These are phyloP conservation scores for Emydoidea blandingii DNA, from an alignment of 2,797 vertebrate species.

Conservation along the genomic window DNA sequence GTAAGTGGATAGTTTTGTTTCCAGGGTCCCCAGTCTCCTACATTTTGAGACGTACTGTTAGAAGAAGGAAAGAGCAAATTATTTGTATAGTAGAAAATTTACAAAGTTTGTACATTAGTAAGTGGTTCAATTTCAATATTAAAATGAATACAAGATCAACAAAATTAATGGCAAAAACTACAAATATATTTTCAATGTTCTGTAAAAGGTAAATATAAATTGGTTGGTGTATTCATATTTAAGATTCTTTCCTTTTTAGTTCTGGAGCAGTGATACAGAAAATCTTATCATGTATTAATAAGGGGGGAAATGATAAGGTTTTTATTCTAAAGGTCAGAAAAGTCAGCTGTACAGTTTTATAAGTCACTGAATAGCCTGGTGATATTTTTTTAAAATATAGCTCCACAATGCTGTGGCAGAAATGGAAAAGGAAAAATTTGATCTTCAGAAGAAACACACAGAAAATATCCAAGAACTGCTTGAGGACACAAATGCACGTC, in stretches of 20 bases:
- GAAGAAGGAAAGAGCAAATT: neutral
- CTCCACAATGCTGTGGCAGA: conserved; percentile 87
- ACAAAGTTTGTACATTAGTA: neutral
- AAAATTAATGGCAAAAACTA: neutral
- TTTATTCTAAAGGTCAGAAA: neutral
- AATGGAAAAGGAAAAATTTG: conserved; percentile 95
- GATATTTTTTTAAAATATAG: conserved; percentile 73
- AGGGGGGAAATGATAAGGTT: neutral
- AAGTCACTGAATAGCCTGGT: neutral
- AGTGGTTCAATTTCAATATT: neutral
- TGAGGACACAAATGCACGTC: conserved; percentile 88
- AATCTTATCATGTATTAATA: neutral
- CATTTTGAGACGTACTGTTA: neutral
- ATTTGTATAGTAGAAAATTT: neutral
- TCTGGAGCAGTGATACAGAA: neutral
- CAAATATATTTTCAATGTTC: neutral
- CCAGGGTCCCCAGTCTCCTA: neutral
- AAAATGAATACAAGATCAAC: neutral
- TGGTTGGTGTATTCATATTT: neutral
- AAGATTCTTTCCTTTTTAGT: neutral
- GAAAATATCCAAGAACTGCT: conserved; percentile 92
- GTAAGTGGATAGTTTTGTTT: neutral
- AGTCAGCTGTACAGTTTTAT: accelerated
- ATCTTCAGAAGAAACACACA: conserved; percentile 90
- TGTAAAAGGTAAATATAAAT: neutral